Evolutionary conservation across 2,888 invertebrate genomes (phyloP).

Genomic region (Epinotia demarniana): DNA sequence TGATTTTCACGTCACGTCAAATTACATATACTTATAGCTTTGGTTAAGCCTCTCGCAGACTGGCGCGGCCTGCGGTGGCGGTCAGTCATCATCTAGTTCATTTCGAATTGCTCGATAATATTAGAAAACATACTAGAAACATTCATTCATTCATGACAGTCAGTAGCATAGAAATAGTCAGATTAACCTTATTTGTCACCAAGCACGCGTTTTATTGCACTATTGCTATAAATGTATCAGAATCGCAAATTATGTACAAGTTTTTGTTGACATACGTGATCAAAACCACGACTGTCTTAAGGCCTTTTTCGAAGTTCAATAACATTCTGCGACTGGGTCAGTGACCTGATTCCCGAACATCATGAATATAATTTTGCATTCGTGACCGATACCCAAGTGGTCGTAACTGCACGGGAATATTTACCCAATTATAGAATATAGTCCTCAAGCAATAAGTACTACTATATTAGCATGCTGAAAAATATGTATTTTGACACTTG

Average conservation of each 20-base stretch:
- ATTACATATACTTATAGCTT: too few relatives aligned
- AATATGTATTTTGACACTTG: neutral
- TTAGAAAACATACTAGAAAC: neutral
- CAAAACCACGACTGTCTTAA: constrained; percentile 11
- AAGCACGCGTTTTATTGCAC: constrained; percentile 3
- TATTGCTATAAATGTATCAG: neutral
- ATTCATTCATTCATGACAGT: too few relatives aligned
- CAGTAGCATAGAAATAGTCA: constrained; percentile 6
- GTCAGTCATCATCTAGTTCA: neutral
- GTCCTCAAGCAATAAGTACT: neutral
- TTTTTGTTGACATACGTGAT: constrained; percentile 23
- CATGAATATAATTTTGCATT: neutral
- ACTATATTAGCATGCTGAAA: neutral
- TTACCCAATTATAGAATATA: neutral
- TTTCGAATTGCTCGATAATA: neutral
- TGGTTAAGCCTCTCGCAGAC: too few relatives aligned
- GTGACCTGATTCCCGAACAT: constrained; percentile 2
- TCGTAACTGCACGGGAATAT: neutral
- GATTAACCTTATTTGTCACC: constrained; percentile 8
- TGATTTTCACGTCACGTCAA: too few relatives aligned
- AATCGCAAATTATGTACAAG: neutral
- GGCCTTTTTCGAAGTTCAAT: constrained; percentile 21
- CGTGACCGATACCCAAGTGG: neutral
- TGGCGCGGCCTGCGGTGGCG: too few relatives aligned
- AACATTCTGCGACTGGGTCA: constrained; percentile 16